Evolutionary conservation across 1,140 invertebrate species (phyloP).

Genomic region (Drosophila arizonae): DNA sequence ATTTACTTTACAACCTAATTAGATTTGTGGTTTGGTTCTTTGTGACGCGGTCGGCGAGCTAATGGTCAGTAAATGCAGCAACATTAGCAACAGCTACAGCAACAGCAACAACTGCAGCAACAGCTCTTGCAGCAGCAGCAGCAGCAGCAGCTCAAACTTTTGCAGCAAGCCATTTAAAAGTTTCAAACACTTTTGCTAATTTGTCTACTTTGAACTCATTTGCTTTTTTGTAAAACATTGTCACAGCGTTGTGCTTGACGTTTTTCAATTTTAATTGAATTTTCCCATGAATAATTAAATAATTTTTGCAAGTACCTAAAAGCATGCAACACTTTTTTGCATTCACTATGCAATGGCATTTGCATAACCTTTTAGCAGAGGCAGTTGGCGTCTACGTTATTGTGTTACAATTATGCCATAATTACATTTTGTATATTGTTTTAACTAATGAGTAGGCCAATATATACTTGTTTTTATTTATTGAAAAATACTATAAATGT

Average conservation of each 20-base stretch:
- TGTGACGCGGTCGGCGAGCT: constrained; percentile 58
- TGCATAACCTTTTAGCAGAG: neutral
- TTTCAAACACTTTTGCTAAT: constrained; percentile 55
- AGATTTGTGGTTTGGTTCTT: constrained; percentile 63
- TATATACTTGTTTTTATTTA: too few species aligned
- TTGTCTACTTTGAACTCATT: constrained; percentile 25
- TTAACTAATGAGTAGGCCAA: too few species aligned
- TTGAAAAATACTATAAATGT: too few species aligned
- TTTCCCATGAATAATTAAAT: neutral
- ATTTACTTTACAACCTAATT: constrained; percentile 49
- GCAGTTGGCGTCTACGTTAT: neutral
- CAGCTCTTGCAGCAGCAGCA: constrained; percentile 5
- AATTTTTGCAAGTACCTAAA: neutral
- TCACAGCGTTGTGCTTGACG: neutral
- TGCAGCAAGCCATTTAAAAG: constrained; percentile 40
- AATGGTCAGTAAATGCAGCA: constrained; percentile 42
- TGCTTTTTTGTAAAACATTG: constrained; percentile 8
- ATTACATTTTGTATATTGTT: too few species aligned
- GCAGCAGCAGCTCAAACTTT: constrained; percentile 29
- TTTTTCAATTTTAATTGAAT: neutral
- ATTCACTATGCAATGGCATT: neutral
- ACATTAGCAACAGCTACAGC: neutral
- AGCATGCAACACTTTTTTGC: constrained; percentile 15
- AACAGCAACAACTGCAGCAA: constrained; percentile 1
- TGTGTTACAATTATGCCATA: too few species aligned